phyloP scores from a whole-genome alignment of 1,140 invertebrate genomes.

The Phthorimaea operculella region DNA sequence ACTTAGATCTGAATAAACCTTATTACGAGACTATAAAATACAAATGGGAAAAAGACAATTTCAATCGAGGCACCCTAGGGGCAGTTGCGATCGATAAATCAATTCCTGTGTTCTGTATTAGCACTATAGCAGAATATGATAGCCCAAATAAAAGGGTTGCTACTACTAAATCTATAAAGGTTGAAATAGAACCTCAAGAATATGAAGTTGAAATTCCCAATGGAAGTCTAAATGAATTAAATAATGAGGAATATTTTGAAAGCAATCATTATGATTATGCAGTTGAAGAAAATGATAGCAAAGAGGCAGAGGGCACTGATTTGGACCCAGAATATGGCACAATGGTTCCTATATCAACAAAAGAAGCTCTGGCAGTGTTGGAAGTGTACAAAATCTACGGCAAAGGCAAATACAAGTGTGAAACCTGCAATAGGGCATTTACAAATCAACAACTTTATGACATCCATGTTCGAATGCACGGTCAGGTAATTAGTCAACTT shows the following conservation, averaged over 20 bases:
- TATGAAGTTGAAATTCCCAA: slow-evolving; percentile 8
- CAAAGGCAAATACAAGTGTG: slow-evolving; percentile 36
- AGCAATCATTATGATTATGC: slow-evolving; percentile 19
- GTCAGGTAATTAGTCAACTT: slow-evolving; percentile 30
- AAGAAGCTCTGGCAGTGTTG: slow-evolving; percentile 43
- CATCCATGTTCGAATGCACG: slow-evolving; percentile 52
- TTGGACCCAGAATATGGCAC: slow-evolving; percentile 50
- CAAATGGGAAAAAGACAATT: slow-evolving; percentile 37
- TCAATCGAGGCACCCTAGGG: slow-evolving; percentile 13
- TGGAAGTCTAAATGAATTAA: background rate
- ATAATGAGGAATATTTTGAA: slow-evolving; percentile 17
- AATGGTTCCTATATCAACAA: slow-evolving; percentile 36
- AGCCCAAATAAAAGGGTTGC: slow-evolving; percentile 1
- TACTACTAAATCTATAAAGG: background rate
- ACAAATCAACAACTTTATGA: slow-evolving; percentile 37
- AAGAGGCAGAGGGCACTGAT: slow-evolving; percentile 30
- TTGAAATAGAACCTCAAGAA: slow-evolving; percentile 12
- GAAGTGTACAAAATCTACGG: slow-evolving; percentile 47
- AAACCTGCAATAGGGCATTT: slow-evolving; percentile 36
- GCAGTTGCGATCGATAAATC: slow-evolving; percentile 19
- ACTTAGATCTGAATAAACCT: slow-evolving; percentile 25
- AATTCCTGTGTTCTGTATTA: slow-evolving; percentile 36
- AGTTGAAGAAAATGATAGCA: slow-evolving; percentile 17
- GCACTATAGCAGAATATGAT: slow-evolving; percentile 30
- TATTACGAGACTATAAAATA: slow-evolving; percentile 42